Evolutionary conservation across 2,888 invertebrate species (phyloP).

Genomic region (Hirtodrosophila alboralis): DNA sequence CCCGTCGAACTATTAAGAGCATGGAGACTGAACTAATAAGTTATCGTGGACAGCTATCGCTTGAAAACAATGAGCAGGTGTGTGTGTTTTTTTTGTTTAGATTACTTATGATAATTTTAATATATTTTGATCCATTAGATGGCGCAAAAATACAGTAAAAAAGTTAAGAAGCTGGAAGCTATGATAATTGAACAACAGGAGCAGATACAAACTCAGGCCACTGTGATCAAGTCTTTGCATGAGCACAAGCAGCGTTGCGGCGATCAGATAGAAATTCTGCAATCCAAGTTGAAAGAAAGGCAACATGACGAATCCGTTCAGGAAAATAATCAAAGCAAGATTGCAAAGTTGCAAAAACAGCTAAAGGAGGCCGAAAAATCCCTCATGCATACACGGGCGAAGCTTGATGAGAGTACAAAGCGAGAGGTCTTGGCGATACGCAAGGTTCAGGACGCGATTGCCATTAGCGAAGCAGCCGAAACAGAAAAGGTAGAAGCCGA

Average conservation of each 20-base stretch:
- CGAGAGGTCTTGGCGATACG: constrained; percentile 85
- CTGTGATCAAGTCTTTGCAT: constrained; percentile 54
- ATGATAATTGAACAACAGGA: constrained; percentile 40
- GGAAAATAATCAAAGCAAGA: constrained; percentile 20
- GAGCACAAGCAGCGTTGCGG: constrained; percentile 58
- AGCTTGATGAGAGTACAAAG: constrained; percentile 82
- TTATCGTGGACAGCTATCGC: constrained; percentile 81
- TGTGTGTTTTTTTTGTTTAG: too few relatives aligned
- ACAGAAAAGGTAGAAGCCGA: constrained; percentile 86
- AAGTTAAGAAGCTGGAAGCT: constrained; percentile 85
- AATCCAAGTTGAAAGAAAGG: constrained; percentile 49
- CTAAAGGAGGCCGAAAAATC: constrained; percentile 83
- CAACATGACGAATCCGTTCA: not conserved
- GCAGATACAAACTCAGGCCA: constrained; percentile 36
- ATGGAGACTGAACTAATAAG: constrained; percentile 88
- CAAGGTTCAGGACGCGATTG: constrained; percentile 86
- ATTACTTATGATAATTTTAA: too few relatives aligned
- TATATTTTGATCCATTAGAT: constrained; percentile 74
- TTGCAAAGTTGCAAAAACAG: constrained; percentile 66
- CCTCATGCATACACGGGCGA: constrained; percentile 82
- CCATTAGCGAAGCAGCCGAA: constrained; percentile 85
- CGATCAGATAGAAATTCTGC: constrained; percentile 57
- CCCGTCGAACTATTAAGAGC: constrained; percentile 87
- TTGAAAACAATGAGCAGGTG: constrained; percentile 53
- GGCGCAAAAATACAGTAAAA: constrained; percentile 85